Evolutionary conservation across 1,140 invertebrate species (phyloP), one percentile per base, ranked within the genome.

Genomic region (Drosophila malerkotliana): DNA sequence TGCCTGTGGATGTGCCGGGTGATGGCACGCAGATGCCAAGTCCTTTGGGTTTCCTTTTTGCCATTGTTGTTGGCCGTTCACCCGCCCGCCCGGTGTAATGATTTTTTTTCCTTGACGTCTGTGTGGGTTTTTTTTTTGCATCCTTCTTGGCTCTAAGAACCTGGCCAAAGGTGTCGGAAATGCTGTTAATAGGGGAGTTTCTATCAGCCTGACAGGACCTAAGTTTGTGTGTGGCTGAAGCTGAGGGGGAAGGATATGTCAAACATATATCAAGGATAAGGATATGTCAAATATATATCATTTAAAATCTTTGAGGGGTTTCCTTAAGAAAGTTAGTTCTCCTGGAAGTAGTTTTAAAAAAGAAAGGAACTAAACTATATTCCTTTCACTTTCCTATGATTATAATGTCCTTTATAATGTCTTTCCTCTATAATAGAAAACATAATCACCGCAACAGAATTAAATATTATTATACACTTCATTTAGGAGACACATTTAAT

Each of bases 401-500:
- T 21, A 30, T 30, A 30, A 8, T 30, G 8, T 30, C 28, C 4
- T 6, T 30, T 30, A 30, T 30, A 0, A 30, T 18, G 15, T 6
- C 8, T 28, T 45, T 30, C 0, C 6, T 6, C 14, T 49, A 21
- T 59, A n/a, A 18, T 47, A 24, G 2, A 48, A 18, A 9, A 32
- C 53, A 14, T 77, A 85, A 85, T 85, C 41, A 39, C 57, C 73
- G 73, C 54, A 62, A 77, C 63, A 60, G 26, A 57, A 61, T 75
- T 63, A 64, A 57, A 54, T 74, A 88, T 82, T 87, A 87, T 88
- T 72, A 87, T 53, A 79, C 71, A 87, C 78, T 68, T 18, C 66
- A 49, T 82, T 87, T 78, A 72, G 77, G 55, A 69, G 73, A 87
- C 61, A 77, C 78, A 34, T 85, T 76, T 85, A 85, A 85, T 87